These are phyloP conservation scores for Drosophila arawakana DNA, from an alignment of 1,140 invertebrate species.

Conservation along the genomic window DNA sequence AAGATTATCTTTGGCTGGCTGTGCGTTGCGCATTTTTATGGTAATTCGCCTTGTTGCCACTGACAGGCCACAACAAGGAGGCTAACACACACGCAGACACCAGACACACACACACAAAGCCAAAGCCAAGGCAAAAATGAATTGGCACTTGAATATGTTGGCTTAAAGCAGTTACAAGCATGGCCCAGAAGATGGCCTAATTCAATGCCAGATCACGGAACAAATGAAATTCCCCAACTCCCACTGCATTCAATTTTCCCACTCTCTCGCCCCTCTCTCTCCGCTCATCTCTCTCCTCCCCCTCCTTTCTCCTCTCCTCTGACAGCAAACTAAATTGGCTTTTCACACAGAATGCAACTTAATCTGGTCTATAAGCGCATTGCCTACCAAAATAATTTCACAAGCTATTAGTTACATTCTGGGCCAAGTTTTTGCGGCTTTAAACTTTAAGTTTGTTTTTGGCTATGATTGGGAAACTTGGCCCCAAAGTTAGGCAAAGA, in stretches of 20 bases:
- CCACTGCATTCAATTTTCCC: no score
- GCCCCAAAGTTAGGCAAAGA: background rate
- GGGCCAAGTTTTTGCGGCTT: background rate
- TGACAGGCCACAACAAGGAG: conserved; percentile 32
- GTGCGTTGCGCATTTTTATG: conserved; percentile 76
- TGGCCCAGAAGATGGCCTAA: conserved; percentile 37
- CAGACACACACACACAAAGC: background rate
- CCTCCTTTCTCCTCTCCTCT: background rate
- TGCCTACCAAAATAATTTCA: background rate
- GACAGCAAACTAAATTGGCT: conserved; percentile 7
- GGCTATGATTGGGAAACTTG: background rate
- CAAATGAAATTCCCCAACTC: conserved; percentile 11
- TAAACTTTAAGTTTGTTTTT: background rate
- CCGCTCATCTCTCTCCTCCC: background rate
- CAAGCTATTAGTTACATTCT: conserved; percentile 11
- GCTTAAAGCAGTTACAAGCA: background rate
- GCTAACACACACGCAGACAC: conserved; percentile 5
- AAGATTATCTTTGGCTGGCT: conserved; percentile 69
- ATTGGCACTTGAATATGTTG: conserved; percentile 46
- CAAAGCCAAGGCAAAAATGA: conserved; percentile 49
- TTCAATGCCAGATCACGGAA: conserved; percentile 52
- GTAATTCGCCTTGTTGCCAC: conserved; percentile 59
- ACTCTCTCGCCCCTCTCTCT: background rate
- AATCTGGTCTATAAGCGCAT: conserved; percentile 14
- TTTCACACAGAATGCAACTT: conserved; percentile 17